phyloP scores from a whole-genome alignment of 2,113 vertebrate genomes.

The Mobula birostris region DNA sequence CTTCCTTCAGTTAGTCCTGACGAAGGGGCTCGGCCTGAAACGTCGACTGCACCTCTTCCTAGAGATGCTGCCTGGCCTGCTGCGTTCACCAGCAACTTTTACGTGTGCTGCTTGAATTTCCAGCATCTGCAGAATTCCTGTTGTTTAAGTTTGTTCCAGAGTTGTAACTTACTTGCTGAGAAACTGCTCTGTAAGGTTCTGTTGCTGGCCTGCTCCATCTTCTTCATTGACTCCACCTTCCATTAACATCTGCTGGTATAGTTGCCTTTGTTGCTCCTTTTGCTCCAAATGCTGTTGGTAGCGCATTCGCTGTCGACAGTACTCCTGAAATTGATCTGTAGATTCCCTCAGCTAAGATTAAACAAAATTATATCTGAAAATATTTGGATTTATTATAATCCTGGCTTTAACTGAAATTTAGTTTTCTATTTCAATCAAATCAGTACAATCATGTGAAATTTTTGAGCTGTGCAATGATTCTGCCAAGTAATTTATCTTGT shows the following conservation, averaged over 20 bases:
- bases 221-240: slow-evolving; percentile 89
- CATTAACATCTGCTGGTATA: slow-evolving; percentile 94
- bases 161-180: slow-evolving; percentile 74
- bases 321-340: slow-evolving; percentile 89
- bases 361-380: not conserved
- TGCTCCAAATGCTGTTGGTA: slow-evolving; percentile 96
- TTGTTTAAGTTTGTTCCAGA: not conserved
- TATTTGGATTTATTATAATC: not conserved
- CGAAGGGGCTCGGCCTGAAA: no score
- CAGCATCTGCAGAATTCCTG: no score
- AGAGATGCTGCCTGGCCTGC: no score
- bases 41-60: no score
- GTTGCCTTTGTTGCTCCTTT: slow-evolving; percentile 86
- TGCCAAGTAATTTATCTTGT: not conserved
- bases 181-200: slow-evolving; percentile 92
- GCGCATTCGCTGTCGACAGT: slow-evolving; percentile 84
- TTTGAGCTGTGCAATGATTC: not conserved
- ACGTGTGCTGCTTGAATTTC: no score
- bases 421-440: not conserved
- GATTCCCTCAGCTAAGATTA: slow-evolving; percentile 75
- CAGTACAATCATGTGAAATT: not conserved
- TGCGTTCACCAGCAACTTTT: no score
- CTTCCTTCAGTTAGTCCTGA: no score
- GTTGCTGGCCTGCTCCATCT: slow-evolving; percentile 68
- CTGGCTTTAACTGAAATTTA: not conserved